phyloP scores from a whole-genome alignment of 1,140 invertebrate genomes.

The Sesamia nonagrioides region DNA sequence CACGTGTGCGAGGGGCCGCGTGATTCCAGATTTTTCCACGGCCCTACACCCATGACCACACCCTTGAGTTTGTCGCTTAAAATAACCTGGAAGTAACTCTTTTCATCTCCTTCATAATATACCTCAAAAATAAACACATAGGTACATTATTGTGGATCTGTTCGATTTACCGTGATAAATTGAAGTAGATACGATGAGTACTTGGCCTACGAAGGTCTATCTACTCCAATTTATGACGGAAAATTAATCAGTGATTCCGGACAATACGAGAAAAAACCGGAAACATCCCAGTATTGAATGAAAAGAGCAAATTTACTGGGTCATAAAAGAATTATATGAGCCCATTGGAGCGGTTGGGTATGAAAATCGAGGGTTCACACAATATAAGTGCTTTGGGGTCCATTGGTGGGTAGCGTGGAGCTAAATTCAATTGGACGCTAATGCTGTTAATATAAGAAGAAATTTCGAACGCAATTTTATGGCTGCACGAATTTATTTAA shows the following conservation, averaged over 20 bases:
- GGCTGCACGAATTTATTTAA: conserved; percentile 22
- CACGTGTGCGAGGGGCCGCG: no score
- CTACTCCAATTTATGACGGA: background rate
- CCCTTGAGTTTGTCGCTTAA: no score
- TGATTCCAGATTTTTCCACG: no score
- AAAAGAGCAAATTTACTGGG: conserved; percentile 28
- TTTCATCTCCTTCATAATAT: no score
- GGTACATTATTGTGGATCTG: no score
- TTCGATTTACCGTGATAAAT: no score
- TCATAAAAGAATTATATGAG: conserved; percentile 39
- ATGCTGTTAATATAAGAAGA: conserved; percentile 15
- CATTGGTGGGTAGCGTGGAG: background rate
- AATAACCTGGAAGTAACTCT: no score
- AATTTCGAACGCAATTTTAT: conserved; percentile 3
- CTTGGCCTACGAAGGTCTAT: no score
- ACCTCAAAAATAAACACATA: no score
- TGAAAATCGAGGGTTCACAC: conserved; percentile 25
- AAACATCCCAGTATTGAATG: conserved; percentile 29
- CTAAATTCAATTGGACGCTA: conserved; percentile 21
- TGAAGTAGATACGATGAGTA: no score
- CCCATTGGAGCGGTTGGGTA: conserved; percentile 1
- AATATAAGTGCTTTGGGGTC: conserved; percentile 1
- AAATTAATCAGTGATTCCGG: conserved; percentile 25
- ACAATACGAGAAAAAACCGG: conserved; percentile 9
- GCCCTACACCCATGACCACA: no score